phyloP scores from a whole-genome alignment of 2,888 invertebrate genomes.

The Drosophila kuntzei region DNA sequence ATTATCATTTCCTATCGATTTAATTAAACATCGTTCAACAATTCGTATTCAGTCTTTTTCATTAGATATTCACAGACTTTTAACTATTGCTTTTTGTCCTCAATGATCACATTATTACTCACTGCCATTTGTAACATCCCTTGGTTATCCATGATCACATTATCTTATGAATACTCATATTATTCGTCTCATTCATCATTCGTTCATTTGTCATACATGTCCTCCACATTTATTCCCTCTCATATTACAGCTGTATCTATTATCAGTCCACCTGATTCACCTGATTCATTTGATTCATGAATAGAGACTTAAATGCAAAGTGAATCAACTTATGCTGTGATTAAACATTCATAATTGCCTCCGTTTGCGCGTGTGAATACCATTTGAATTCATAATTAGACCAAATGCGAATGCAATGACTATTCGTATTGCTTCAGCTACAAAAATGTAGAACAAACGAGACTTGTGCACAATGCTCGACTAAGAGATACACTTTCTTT shows the following conservation, averaged over 20 bases:
- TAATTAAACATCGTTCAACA: too few species aligned
- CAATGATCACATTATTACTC: background rate
- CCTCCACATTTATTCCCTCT: background rate
- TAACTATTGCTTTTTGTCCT: background rate
- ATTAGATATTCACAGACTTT: background rate
- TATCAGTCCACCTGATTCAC: background rate
- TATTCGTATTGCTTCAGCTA: background rate
- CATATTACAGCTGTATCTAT: background rate
- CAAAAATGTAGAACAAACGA: background rate
- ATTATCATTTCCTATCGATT: background rate
- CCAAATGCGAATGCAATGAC: constrained; percentile 9
- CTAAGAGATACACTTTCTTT: background rate
- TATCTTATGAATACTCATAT: background rate
- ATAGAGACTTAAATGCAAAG: background rate
- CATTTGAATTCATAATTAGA: constrained; percentile 12
- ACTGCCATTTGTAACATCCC: background rate
- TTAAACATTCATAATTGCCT: constrained; percentile 14
- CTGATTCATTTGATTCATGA: background rate
- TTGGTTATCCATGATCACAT: background rate
- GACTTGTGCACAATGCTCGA: background rate
- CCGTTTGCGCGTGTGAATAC: constrained; percentile 3
- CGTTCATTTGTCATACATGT: background rate
- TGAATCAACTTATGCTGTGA: constrained; percentile 10
- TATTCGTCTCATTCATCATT: background rate
- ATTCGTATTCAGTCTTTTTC: background rate